These are phyloP conservation scores for Parasteatoda lunata DNA, from an alignment of 2,888 invertebrate genomes.

Conservation along the genomic window DNA sequence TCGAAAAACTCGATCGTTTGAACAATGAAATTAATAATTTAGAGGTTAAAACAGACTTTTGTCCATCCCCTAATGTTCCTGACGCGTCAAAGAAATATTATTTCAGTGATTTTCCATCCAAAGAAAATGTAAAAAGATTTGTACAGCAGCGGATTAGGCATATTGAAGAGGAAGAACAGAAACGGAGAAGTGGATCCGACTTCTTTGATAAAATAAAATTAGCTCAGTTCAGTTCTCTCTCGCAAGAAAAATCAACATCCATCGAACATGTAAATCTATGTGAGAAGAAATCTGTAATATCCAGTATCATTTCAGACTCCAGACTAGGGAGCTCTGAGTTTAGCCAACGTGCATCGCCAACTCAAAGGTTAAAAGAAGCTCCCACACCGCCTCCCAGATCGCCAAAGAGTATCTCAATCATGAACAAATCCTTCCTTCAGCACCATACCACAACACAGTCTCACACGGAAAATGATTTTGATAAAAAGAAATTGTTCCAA, in stretches of 20 bases:
- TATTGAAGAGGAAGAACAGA: conserved; percentile 41
- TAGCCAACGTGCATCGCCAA: conserved; percentile 22
- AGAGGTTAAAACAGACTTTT: conserved; percentile 45
- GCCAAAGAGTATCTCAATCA: conserved; percentile 56
- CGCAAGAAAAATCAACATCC: conserved; percentile 16
- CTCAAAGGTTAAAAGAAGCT: conserved; percentile 31
- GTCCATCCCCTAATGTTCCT: conserved; percentile 37
- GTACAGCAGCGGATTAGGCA: conserved; percentile 37
- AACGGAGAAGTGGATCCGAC: conserved; percentile 34
- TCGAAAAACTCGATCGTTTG: neutral
- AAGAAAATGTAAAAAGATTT: conserved; percentile 26
- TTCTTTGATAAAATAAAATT: conserved; percentile 38
- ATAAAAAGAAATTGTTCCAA: conserved; percentile 22
- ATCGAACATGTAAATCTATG: conserved; percentile 6
- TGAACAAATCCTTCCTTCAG: conserved; percentile 55
- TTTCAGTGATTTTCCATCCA: conserved; percentile 56
- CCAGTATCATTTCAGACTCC: neutral
- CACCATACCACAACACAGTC: conserved; percentile 45
- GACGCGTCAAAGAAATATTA: conserved; percentile 50
- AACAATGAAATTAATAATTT: conserved; percentile 13
- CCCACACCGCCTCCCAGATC: conserved; percentile 64
- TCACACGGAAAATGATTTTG: conserved; percentile 32
- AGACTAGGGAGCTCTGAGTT: conserved; percentile 1
- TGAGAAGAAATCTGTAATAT: neutral
- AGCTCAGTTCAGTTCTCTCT: conserved; percentile 6